These are phyloP conservation scores for Myotis findleyi DNA, from an alignment of 2,797 vertebrate genomes.

Conservation along the genomic window DNA sequence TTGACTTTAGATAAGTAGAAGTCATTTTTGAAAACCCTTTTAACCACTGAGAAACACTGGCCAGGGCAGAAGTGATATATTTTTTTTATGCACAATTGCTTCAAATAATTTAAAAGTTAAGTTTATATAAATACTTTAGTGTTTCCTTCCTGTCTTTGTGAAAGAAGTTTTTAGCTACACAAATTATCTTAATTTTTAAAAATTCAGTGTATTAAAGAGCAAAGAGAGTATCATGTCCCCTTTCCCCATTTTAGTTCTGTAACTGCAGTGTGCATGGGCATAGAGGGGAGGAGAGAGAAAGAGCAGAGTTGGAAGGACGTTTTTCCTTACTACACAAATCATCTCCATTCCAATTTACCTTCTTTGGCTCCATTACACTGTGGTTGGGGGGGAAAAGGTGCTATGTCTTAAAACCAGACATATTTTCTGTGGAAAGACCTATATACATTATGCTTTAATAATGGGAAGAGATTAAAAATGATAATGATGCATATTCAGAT, in stretches of 20 bases:
- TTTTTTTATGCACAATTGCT: neutral
- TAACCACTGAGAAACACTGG: too few relatives aligned
- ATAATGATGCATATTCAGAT: neutral
- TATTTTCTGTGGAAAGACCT: neutral
- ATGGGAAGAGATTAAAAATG: neutral
- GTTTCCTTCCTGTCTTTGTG: neutral
- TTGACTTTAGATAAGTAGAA: neutral
- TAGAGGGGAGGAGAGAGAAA: neutral
- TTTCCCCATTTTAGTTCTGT: neutral
- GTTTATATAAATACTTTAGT: neutral
- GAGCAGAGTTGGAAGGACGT: neutral
- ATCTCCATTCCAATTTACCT: neutral
- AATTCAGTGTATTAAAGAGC: neutral
- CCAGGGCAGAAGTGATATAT: slow-evolving; percentile 5
- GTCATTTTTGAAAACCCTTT: neutral
- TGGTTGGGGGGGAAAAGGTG: neutral
- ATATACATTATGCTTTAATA: neutral
- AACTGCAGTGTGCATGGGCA: too few relatives aligned
- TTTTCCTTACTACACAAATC: neutral
- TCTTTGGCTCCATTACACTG: neutral
- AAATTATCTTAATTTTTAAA: neutral
- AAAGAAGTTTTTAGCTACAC: neutral
- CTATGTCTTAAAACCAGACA: neutral
- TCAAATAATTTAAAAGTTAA: slow-evolving; percentile 28
- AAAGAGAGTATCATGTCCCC: neutral